These are phyloP conservation scores for Tetranychus piercei DNA, from an alignment of 2,888 invertebrate genomes.

Conservation along the genomic window DNA sequence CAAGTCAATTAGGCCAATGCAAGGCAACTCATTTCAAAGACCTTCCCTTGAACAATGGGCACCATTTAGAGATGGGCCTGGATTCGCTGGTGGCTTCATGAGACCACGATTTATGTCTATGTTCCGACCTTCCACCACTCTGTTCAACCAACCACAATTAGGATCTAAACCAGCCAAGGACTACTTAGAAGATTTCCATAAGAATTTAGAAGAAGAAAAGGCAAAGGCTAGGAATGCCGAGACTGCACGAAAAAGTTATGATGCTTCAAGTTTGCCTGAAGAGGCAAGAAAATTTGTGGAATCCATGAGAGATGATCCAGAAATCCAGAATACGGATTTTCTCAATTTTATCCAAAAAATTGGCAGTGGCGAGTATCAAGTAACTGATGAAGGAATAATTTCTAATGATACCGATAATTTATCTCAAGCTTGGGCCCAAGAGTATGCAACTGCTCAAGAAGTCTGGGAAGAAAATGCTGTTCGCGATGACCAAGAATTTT, in stretches of 20 bases:
- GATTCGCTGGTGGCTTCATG: background rate
- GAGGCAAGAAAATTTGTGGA: conserved; percentile 16
- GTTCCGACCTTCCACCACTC: background rate
- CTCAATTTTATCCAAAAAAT: conserved; percentile 66
- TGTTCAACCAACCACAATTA: background rate
- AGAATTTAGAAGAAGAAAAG: conserved; percentile 19
- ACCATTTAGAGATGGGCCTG: background rate
- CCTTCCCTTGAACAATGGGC: background rate
- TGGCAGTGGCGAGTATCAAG: conserved; percentile 38
- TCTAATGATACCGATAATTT: conserved; percentile 32
- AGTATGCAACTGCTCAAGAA: conserved; percentile 34
- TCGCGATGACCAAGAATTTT: conserved; percentile 32
- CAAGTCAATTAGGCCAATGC: conserved; percentile 32
- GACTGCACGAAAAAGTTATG: conserved; percentile 4
- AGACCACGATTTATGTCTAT: background rate
- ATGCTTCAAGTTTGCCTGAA: conserved; percentile 7
- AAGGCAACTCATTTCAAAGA: background rate
- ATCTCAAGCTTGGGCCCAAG: conserved; percentile 36
- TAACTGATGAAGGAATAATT: conserved; percentile 10
- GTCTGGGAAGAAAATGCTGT: conserved; percentile 25
- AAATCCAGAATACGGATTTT: conserved; percentile 37
- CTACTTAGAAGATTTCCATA: conserved; percentile 32
- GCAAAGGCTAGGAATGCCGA: background rate
- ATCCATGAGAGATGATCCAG: conserved; percentile 18
- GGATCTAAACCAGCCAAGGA: conserved; percentile 43